These are phyloP conservation scores for Diachasma alloeum DNA, from an alignment of 1,140 invertebrate genomes.

Conservation along the genomic window DNA sequence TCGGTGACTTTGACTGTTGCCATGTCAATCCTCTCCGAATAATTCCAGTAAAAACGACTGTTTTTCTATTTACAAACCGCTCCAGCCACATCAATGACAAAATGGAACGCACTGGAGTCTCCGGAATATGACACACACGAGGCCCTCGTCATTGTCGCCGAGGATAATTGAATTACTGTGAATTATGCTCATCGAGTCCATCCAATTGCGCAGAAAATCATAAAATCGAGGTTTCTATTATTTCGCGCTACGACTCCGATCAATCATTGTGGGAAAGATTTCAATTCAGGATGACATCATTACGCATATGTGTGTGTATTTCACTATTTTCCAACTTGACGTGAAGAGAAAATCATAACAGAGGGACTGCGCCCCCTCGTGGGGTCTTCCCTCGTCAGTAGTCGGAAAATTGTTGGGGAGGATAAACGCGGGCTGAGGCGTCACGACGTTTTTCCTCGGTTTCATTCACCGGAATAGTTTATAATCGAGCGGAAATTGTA, in stretches of 20 bases:
- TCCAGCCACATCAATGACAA: background rate
- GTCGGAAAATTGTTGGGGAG: background rate
- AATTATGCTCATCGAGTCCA: background rate
- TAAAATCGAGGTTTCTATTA: background rate
- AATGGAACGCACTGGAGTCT: background rate
- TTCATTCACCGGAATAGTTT: no score
- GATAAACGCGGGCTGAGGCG: no score
- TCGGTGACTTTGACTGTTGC: slow-evolving; percentile 84
- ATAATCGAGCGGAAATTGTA: no score
- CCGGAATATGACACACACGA: background rate
- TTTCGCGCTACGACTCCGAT: background rate
- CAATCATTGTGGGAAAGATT: background rate
- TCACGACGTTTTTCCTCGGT: no score
- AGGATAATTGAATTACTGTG: background rate
- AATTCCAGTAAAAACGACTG: background rate
- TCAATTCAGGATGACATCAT: background rate
- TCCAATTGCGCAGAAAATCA: background rate
- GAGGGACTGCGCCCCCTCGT: background rate
- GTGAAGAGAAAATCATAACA: background rate
- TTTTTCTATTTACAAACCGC: background rate
- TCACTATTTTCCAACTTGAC: background rate
- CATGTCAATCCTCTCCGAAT: slow-evolving; percentile 63
- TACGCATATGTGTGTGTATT: background rate
- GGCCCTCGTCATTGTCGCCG: background rate
- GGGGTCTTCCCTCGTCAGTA: background rate